phyloP scores from a whole-genome alignment of 2,113 vertebrate species.

The Promerops cafer region DNA sequence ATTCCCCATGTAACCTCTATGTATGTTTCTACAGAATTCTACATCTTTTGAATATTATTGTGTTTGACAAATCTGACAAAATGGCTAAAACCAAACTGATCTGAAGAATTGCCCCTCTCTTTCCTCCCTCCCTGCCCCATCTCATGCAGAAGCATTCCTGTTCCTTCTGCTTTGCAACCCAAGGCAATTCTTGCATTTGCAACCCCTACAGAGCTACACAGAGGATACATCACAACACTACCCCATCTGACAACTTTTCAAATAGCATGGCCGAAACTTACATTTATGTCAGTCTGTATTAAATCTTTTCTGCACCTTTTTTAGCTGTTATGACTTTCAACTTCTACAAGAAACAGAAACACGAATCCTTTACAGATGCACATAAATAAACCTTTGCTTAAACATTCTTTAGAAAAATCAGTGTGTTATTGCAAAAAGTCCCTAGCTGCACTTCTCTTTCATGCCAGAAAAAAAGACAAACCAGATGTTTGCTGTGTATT shows the following conservation, averaged over 20 bases:
- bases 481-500: background rate
- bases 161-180: background rate
- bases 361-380: background rate
- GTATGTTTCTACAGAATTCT: background rate
- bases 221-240: background rate
- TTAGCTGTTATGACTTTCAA: background rate
- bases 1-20: background rate
- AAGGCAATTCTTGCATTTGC: background rate
- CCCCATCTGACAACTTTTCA: background rate
- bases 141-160: background rate
- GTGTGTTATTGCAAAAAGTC: background rate
- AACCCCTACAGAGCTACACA: background rate
- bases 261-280: fast-evolving
- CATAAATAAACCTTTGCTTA: background rate
- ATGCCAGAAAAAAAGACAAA: background rate
- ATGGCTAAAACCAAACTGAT: background rate
- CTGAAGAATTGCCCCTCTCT: background rate
- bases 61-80: background rate
- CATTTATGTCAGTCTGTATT: background rate
- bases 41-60: background rate
- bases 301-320: background rate
- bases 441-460: background rate
- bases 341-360: background rate
- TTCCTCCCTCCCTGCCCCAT: background rate
- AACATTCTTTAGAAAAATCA: background rate